phyloP scores from a whole-genome alignment of 1,140 invertebrate genomes.

The Ips typographus region DNA sequence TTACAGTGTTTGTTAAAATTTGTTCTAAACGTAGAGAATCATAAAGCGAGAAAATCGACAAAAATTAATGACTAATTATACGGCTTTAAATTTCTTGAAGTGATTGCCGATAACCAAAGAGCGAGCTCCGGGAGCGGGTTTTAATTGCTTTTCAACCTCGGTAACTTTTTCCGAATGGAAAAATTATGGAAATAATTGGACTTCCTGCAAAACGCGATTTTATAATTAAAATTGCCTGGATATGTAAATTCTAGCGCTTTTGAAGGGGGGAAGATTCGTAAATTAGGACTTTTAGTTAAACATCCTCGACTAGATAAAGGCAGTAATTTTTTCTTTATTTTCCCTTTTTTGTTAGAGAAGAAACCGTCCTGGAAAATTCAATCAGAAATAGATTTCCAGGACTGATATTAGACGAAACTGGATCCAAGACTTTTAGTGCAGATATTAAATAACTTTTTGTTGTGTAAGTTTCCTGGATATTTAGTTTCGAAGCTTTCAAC shows the following conservation, averaged over 20 bases:
- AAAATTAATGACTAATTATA: conserved; percentile 22
- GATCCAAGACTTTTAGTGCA: conserved; percentile 3
- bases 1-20: too few relatives aligned
- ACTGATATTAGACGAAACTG: conserved; percentile 2
- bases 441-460: conserved; percentile 12
- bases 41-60: background rate
- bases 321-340: too few relatives aligned
- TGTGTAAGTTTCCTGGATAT: conserved; percentile 9
- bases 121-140: conserved; percentile 3
- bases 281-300: background rate
- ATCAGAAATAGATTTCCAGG: conserved; percentile 2
- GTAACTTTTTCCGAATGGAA: conserved; percentile 25
- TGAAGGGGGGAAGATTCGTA: background rate
- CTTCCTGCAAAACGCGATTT: conserved; percentile 13
- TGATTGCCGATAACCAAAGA: conserved; percentile 20
- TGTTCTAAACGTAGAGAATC: too few relatives aligned
- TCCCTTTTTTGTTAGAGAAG: too few relatives aligned
- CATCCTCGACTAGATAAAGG: too few relatives aligned
- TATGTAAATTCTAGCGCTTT: conserved; percentile 20
- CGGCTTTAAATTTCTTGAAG: conserved; percentile 18
- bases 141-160: conserved; percentile 22
- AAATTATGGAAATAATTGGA: conserved; percentile 29
- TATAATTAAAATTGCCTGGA: conserved; percentile 28
- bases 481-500: background rate
- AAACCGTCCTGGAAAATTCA: background rate